These are phyloP conservation scores for Ooceraea biroi DNA, from an alignment of 1,140 invertebrate genomes.

Conservation along the genomic window DNA sequence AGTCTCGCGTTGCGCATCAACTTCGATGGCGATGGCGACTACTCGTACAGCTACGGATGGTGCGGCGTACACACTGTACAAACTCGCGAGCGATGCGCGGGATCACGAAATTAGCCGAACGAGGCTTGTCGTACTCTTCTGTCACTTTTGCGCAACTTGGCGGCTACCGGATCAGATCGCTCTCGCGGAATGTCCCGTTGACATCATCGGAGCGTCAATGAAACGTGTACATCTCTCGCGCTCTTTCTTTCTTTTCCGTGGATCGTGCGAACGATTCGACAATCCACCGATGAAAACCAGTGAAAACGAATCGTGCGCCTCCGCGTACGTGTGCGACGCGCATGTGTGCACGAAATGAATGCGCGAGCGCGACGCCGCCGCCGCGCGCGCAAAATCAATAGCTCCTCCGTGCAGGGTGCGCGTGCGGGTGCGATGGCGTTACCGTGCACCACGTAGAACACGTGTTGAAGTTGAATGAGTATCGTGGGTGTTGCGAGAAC, in stretches of 20 bases:
- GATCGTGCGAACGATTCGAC: constrained; percentile 67
- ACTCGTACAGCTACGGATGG: too few relatives aligned
- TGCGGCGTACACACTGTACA: too few relatives aligned
- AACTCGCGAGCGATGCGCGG: too few relatives aligned
- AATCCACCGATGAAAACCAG: constrained; percentile 66
- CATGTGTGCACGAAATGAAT: constrained; percentile 72
- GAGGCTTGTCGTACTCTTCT: too few relatives aligned
- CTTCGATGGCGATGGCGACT: too few relatives aligned
- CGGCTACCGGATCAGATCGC: too few relatives aligned
- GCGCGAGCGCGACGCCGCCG: constrained; percentile 77
- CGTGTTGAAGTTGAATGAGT: neutral
- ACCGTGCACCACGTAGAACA: neutral
- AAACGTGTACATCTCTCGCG: neutral
- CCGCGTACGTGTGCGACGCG: constrained; percentile 61
- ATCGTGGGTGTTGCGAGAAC: neutral
- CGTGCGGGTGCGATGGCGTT: constrained; percentile 57
- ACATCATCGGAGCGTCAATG: too few relatives aligned
- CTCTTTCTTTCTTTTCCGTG: neutral
- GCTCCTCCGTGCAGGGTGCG: constrained; percentile 67
- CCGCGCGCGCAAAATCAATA: constrained; percentile 81
- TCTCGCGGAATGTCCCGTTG: too few relatives aligned
- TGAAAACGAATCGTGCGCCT: constrained; percentile 78
- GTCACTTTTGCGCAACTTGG: too few relatives aligned
- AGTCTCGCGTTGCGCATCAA: too few relatives aligned
- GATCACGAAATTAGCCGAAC: too few relatives aligned